phyloP scores from a whole-genome alignment of 2,797 vertebrate species.

The Hyperoplus immaculatus region DNA sequence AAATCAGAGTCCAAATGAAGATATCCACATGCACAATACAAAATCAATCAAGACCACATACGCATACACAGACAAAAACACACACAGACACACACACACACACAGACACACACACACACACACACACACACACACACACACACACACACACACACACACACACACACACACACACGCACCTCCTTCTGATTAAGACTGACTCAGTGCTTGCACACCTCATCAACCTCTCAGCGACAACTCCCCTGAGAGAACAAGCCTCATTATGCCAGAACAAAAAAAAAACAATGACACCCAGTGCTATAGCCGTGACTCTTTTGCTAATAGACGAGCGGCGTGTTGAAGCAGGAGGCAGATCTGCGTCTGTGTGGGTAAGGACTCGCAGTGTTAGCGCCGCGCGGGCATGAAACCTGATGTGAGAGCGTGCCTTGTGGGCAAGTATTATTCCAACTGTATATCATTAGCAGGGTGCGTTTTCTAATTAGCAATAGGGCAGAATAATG shows the following conservation, averaged over 20 bases:
- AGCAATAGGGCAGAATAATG: conserved; percentile 90
- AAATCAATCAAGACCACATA: conserved; percentile 58
- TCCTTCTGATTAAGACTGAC: conserved; percentile 81
- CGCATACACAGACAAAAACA: conserved; percentile 17
- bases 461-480: conserved; percentile 88
- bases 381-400: conserved; percentile 54
- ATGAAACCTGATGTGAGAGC: conserved; percentile 80
- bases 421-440: conserved; percentile 89
- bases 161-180: conserved; percentile 31
- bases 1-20: conserved; percentile 50
- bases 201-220: conserved; percentile 76
- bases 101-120: conserved; percentile 2
- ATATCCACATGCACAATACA: conserved; percentile 36
- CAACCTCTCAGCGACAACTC: conserved; percentile 74
- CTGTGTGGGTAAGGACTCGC: conserved; percentile 53
- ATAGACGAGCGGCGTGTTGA: conserved; percentile 65
- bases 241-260: conserved; percentile 77
- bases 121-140: conserved; percentile 19
- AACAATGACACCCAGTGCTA: conserved; percentile 74
- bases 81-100: conserved; percentile 11
- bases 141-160: neutral
- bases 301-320: conserved; percentile 80
- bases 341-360: conserved; percentile 64
- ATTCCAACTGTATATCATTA: conserved; percentile 90
- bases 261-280: conserved; percentile 78